phyloP scores from a whole-genome alignment of 2,888 invertebrate genomes.

The Torymus auratus region DNA sequence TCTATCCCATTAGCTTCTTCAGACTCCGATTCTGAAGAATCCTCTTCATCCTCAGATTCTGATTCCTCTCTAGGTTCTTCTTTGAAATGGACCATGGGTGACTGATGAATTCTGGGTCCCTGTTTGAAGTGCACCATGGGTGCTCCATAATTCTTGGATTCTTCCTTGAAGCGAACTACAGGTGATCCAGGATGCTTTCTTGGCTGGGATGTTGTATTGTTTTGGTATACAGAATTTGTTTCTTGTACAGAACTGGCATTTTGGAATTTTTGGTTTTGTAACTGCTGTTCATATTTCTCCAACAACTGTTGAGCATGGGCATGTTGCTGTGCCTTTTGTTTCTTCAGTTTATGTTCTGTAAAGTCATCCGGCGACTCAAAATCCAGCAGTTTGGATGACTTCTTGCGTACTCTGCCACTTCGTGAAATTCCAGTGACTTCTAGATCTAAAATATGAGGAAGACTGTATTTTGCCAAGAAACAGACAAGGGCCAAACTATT shows the following conservation, averaged over 20 bases:
- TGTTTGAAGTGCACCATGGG: constrained; percentile 45
- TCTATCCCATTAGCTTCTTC: constrained; percentile 69
- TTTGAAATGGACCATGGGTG: constrained; percentile 37
- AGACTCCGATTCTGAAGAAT: constrained; percentile 71
- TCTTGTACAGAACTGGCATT: constrained; percentile 27
- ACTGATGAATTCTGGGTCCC: constrained; percentile 58
- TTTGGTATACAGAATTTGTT: constrained; percentile 53
- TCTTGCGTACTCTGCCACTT: constrained; percentile 94
- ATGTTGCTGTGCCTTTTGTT: constrained; percentile 71
- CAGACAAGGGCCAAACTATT: constrained; percentile 65
- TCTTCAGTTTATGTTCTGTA: constrained; percentile 80
- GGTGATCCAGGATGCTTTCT: constrained; percentile 18
- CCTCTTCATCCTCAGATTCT: constrained; percentile 73
- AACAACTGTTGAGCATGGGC: constrained; percentile 68
- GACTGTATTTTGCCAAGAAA: constrained; percentile 73
- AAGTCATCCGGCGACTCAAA: constrained; percentile 94
- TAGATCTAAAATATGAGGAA: constrained; percentile 79
- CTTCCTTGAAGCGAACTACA: constrained; percentile 54
- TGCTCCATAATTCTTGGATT: constrained; percentile 61
- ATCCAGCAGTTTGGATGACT: constrained; percentile 95
- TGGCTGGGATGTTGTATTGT: constrained; percentile 59
- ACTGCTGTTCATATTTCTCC: constrained; percentile 71
- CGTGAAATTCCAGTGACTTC: constrained; percentile 92
- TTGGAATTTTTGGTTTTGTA: constrained; percentile 56
- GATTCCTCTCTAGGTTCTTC: constrained; percentile 64